Conservation (phyloP, 2,888 invertebrate species). For the Eilema griseolum region DNA sequence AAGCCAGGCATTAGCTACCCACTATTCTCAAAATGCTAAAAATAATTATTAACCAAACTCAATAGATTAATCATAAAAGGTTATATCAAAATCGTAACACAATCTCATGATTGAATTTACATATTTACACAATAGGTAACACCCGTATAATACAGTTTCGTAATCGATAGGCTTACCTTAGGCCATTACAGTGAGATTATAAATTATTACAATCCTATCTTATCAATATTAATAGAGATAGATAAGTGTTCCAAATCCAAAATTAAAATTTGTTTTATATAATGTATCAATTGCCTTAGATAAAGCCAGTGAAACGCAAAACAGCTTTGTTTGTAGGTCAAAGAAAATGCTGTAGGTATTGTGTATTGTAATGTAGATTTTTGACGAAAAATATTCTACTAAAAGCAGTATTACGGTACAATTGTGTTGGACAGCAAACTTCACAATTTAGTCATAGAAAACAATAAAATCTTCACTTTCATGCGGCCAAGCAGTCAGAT, state of each 20-base stretch:
- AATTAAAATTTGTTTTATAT: conserved; percentile 32
- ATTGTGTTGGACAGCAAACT: conserved; percentile 12
- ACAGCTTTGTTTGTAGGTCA: conserved; percentile 36
- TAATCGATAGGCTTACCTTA: too few relatives aligned
- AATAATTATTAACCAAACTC: too few relatives aligned
- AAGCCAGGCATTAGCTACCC: not conserved
- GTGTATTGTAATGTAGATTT: not conserved
- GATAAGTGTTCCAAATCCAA: conserved; percentile 25
- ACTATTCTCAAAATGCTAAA: too few relatives aligned
- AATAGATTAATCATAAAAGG: too few relatives aligned
- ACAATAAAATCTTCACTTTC: too few relatives aligned
- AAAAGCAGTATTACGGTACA: conserved; percentile 24
- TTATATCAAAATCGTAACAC: too few relatives aligned
- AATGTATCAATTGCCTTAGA: conserved; percentile 24
- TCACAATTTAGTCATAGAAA: conserved; percentile 18
- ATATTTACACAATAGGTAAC: too few relatives aligned
- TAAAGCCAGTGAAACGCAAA: conserved; percentile 44
- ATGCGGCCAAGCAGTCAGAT: too few relatives aligned
- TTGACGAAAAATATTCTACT: conserved; percentile 25
- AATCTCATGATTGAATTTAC: too few relatives aligned
- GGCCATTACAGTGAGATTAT: not conserved
- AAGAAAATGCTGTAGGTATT: conserved; percentile 38
- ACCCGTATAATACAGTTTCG: too few relatives aligned
- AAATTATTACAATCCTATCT: conserved; percentile 12
- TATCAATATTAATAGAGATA: conserved; percentile 22